Evolutionary conservation across 2,797 vertebrate species (phyloP).

Genomic region (Phalloptychus januarius): DNA sequence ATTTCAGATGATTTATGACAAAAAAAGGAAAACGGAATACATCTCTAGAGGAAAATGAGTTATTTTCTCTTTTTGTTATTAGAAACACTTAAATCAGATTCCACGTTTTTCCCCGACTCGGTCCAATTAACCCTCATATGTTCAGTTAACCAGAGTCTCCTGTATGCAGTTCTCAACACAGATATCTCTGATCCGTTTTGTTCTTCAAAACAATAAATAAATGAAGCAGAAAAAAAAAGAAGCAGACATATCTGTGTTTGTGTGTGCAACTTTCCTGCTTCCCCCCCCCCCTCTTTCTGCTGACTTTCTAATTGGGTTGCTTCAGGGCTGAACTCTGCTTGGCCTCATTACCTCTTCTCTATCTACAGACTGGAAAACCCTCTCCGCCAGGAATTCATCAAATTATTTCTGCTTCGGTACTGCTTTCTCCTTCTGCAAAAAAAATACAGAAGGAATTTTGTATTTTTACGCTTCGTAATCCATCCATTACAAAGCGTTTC

Average conservation of each 20-base stretch:
- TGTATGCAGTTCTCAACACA: neutral
- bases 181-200: neutral
- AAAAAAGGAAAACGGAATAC: neutral
- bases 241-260: constrained; percentile 5
- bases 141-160: neutral
- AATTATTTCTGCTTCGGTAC: neutral
- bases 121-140: neutral
- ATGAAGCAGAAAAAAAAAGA: constrained; percentile 65
- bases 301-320: constrained; percentile 33
- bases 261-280: neutral
- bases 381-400: neutral
- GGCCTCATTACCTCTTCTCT: constrained; percentile 30
- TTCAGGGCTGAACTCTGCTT: constrained; percentile 44
- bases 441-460: no score
- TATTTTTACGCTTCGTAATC: no score
- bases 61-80: neutral
- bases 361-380: constrained; percentile 3
- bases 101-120: neutral
- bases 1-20: neutral
- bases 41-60: neutral
- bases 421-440: neutral
- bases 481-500: neutral
- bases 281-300: constrained; percentile 4
- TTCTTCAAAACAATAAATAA: constrained; percentile 51
- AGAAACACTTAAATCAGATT: neutral